Evolutionary conservation across 2,888 invertebrate species (phyloP).

Genomic region (Acronicta psi): DNA sequence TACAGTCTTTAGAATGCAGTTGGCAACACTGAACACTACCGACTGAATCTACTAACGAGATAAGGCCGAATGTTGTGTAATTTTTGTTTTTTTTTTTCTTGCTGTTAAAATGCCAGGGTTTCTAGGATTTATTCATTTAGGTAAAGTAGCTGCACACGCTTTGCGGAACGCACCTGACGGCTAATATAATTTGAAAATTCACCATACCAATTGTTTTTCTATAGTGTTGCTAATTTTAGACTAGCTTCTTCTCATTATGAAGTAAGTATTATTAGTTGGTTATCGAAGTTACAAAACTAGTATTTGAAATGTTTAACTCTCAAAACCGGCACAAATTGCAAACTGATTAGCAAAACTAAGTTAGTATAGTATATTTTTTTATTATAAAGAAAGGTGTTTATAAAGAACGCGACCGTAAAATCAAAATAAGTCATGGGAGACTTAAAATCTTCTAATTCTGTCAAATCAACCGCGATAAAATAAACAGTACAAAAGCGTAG

Average conservation of each 20-base stretch:
- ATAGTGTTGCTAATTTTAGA: too few relatives aligned
- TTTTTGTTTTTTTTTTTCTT: constrained; percentile 26
- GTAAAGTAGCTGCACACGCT: background rate
- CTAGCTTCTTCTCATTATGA: too few relatives aligned
- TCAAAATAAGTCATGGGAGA: background rate
- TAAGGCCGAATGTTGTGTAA: constrained; percentile 37
- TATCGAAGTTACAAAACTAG: too few relatives aligned
- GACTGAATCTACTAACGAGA: constrained; percentile 53
- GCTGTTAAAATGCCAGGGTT: constrained; percentile 8
- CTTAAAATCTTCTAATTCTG: constrained; percentile 5
- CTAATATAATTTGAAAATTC: too few relatives aligned
- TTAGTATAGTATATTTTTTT: too few relatives aligned
- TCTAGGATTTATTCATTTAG: constrained; percentile 20
- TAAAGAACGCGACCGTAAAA: too few relatives aligned
- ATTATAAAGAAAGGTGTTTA: background rate
- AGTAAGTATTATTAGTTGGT: too few relatives aligned
- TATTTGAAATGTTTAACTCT: too few relatives aligned
- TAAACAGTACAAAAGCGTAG: constrained; percentile 47
- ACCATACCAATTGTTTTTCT: too few relatives aligned
- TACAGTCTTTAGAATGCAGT: constrained; percentile 53
- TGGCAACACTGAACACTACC: constrained; percentile 38
- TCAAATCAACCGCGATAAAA: constrained; percentile 22
- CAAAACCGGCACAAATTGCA: too few relatives aligned
- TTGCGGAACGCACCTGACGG: background rate
- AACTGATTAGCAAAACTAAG: too few relatives aligned